These are phyloP conservation scores for Melospiza melodia DNA, from an alignment of 2,113 vertebrate species.

Conservation along the genomic window DNA sequence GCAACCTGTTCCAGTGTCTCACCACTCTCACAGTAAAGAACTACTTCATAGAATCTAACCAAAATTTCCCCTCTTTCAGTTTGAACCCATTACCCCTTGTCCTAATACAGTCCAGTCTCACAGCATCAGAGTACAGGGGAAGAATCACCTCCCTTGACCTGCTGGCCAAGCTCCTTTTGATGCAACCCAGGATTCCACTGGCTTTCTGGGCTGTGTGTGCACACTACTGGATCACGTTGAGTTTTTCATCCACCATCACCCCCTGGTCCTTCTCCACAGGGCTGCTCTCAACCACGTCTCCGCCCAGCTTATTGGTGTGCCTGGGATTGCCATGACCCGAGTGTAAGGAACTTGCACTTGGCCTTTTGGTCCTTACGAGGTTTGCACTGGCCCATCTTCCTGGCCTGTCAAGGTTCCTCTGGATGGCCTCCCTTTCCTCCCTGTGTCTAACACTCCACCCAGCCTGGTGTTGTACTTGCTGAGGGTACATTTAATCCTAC, in stretches of 20 bases:
- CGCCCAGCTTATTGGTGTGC: background rate
- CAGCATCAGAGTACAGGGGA: background rate
- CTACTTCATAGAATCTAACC: background rate
- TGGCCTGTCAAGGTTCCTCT: background rate
- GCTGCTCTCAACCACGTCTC: background rate
- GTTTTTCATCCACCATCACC: background rate
- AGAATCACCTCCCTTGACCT: background rate
- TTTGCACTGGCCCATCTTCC: background rate
- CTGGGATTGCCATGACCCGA: accelerated
- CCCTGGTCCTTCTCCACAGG: background rate
- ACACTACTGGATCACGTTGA: background rate
- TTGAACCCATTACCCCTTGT: background rate
- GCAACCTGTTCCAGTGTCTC: background rate
- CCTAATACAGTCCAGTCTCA: background rate
- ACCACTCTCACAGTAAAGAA: background rate
- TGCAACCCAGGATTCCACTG: background rate
- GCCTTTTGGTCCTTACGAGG: background rate
- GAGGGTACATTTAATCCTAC: background rate
- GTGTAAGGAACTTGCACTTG: background rate
- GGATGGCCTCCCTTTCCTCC: background rate
- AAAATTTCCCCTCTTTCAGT: background rate
- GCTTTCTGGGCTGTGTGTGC: background rate
- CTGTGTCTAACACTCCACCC: background rate
- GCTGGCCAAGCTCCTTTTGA: background rate
- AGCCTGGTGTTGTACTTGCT: background rate